Base-by-base conservation (phyloP, 2,113 vertebrate species). In the Cynopterus brachyotis region DNA sequence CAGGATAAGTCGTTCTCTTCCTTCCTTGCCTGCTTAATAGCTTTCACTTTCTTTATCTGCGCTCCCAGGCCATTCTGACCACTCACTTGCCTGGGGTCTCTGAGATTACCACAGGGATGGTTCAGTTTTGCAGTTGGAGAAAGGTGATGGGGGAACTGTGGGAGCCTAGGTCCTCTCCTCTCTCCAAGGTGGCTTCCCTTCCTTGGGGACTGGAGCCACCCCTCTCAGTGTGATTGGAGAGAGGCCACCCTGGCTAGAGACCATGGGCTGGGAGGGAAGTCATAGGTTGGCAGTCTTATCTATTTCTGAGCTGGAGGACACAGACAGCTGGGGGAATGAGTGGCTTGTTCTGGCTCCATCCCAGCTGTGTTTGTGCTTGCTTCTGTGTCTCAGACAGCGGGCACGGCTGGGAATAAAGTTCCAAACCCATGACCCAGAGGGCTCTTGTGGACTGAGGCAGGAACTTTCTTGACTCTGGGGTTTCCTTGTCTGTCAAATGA, bases 401-500 rank as follows among this genome's bases (percentile, higher is more conserved):
- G 88, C 30, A 0, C 40, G 70, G 73, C 85, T 37, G 78, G 45
- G 70, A 88, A 83, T 67, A 32, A 94, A 40, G 72, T 89, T 64
- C 35, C n/a, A 82, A 93, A 93, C 82, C 53, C 11, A 30, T 93
- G 85, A 93, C 94, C 55, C 35, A 17, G 87, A 90, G 67, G 70
- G 26, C 64, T 78, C 69, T 84, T 30, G 4, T 70, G 55, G 78
- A 42, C 78, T 24, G 73, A 75, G 89, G 53, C 81, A 81, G 81
- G 88, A 89, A 89, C 69, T 84, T 92, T 69, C 73, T 40, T 15
- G 59, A n/a, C 55, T 64, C 28, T 53, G 40, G 73, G 64, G 67
- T 67, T 93, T 91, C 86, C 75, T 95, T 64, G n/a, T 83, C 72
- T 86, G 73, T 92, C 55, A 94, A 7, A 26, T 83, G 91, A 94